Percentiles rank a stretch among this genome's conserved stretches.
These are phyloP conservation scores for Ditula angustiorana DNA, from an alignment of 2,888 invertebrate species.

Conservation along the genomic window DNA sequence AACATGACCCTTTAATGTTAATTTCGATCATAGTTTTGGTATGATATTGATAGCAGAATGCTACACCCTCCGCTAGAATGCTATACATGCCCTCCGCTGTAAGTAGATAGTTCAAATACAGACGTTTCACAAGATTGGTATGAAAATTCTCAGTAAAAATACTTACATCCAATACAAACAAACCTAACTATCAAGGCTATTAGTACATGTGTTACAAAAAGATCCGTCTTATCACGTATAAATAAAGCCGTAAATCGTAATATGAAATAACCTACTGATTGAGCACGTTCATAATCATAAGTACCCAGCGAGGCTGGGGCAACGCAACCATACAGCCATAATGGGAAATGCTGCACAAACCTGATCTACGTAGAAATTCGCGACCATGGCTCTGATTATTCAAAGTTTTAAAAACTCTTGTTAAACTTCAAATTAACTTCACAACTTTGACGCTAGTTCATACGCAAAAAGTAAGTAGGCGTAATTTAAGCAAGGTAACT, in stretches of 20 bases:
- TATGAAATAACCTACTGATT: conserved; percentile 52
- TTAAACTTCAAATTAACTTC: background rate
- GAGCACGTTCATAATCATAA: conserved; percentile 55
- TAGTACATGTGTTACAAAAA: conserved; percentile 20
- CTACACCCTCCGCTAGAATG: no score
- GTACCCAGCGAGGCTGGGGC: conserved; percentile 46
- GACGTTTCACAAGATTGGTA: no score
- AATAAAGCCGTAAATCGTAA: no score
- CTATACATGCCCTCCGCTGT: no score
- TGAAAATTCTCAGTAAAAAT: no score
- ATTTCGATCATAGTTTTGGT: no score
- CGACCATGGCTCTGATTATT: conserved; percentile 28
- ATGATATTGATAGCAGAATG: no score
- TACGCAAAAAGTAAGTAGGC: no score
- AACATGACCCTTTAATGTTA: no score
- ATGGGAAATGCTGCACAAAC: conserved; percentile 71
- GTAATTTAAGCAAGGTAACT: no score
- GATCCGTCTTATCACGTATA: conserved; percentile 17
- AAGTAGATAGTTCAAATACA: no score
- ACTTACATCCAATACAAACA: background rate
- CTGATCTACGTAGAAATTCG: conserved; percentile 65
- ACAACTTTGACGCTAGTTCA: background rate
- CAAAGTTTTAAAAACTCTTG: conserved; percentile 26
- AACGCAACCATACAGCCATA: conserved; percentile 59
- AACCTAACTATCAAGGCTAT: background rate